Percentiles rank a stretch among this genome's conserved stretches.
phyloP scores from a whole-genome alignment of 2,888 invertebrate species.

The Temnothorax ravouxi region DNA sequence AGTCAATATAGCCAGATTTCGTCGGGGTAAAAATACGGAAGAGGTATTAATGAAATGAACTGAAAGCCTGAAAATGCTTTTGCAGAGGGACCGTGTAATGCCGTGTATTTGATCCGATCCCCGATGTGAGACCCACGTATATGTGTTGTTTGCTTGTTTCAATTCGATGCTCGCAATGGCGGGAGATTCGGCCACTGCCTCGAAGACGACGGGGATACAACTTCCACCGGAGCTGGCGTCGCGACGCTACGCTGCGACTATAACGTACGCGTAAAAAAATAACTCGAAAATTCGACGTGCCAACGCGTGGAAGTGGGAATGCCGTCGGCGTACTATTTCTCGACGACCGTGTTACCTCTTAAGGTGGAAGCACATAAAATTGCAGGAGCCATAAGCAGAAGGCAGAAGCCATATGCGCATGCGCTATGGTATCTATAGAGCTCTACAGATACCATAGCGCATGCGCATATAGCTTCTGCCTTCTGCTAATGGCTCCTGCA shows the following conservation, averaged over 20 bases:
- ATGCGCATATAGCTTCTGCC: too few species aligned
- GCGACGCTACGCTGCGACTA: background rate
- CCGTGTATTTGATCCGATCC: background rate
- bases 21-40: background rate
- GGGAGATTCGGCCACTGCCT: background rate
- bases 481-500: too few species aligned
- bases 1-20: background rate
- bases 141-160: background rate
- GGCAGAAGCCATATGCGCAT: too few species aligned
- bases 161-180: background rate
- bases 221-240: conserved; percentile 2
- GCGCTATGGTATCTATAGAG: too few species aligned
- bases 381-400: too few species aligned
- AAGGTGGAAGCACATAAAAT: too few species aligned
- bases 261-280: conserved; percentile 15
- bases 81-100: background rate
- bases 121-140: background rate
- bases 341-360: background rate
- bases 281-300: conserved; percentile 57
- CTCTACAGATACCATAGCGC: too few species aligned
- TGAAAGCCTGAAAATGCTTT: background rate
- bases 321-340: conserved; percentile 42
- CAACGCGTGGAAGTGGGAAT: conserved; percentile 67
- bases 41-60: background rate
- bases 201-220: background rate